A percentile compares a stretch with the other conserved stretches of the same genome.
Conservation (phyloP, 2,888 invertebrate species). For the Epinotia bilunana region DNA sequence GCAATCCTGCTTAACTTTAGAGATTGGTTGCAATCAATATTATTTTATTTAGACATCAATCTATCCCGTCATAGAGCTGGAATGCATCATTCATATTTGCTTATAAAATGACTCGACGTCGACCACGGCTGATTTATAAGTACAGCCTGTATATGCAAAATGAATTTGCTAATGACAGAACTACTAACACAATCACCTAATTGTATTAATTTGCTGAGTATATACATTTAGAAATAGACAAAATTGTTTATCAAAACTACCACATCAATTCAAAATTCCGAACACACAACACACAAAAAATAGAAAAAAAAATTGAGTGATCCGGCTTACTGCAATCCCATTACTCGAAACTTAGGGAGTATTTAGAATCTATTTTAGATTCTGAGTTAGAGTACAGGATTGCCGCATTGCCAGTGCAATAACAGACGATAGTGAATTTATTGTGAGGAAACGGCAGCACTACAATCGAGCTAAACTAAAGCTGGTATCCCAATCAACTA, state of each 20-base stretch:
- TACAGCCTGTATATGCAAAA: constrained; percentile 9
- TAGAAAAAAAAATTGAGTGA: constrained; percentile 27
- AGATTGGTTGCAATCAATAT: neutral
- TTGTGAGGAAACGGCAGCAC: constrained; percentile 44
- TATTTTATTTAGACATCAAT: neutral
- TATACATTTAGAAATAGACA: constrained; percentile 5
- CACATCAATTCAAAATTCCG: constrained; percentile 29
- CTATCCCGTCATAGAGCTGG: neutral
- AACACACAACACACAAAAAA: constrained; percentile 38
- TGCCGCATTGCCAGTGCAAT: constrained; percentile 31
- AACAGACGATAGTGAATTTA: constrained; percentile 30
- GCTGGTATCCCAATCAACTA: constrained; percentile 24
- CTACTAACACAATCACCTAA: constrained; percentile 26
- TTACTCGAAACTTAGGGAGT: neutral
- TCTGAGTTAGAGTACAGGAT: constrained; percentile 23
- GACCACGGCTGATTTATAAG: constrained; percentile 7
- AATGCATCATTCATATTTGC: constrained; percentile 12
- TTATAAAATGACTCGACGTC: constrained; percentile 5
- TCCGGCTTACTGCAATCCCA: constrained; percentile 27
- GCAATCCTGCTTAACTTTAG: neutral
- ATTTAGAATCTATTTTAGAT: neutral
- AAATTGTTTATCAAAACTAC: constrained; percentile 12
- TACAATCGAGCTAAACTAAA: constrained; percentile 47
- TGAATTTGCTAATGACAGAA: constrained; percentile 20
- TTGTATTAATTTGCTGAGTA: constrained; percentile 16